These are phyloP conservation scores for Spatula clypeata DNA, from an alignment of 2,797 vertebrate species.

Conservation along the genomic window DNA sequence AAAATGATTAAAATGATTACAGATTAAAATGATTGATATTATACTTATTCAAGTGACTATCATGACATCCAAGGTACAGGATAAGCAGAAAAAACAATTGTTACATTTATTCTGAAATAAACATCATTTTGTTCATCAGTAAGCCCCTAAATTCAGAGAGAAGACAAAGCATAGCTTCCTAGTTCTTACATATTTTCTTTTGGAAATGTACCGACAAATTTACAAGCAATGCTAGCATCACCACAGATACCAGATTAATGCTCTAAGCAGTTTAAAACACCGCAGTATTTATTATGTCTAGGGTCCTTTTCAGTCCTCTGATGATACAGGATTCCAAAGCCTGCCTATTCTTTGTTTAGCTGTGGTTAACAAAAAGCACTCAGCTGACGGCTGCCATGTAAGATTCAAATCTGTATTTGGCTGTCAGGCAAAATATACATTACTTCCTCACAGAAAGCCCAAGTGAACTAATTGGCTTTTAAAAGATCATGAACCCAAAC, in stretches of 20 bases:
- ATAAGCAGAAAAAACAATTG: background rate
- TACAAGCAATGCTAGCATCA: background rate
- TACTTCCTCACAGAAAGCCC: background rate
- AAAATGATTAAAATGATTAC: background rate
- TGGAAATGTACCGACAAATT: background rate
- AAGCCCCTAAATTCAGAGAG: background rate
- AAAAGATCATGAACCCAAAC: background rate
- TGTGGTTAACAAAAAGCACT: background rate
- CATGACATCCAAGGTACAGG: background rate
- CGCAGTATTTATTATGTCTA: background rate
- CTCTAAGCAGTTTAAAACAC: background rate
- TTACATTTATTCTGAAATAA: background rate
- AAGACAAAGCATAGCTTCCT: background rate
- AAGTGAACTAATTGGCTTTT: background rate
- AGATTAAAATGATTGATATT: background rate
- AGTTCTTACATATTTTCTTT: background rate
- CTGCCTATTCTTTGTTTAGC: background rate
- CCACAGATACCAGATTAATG: background rate
- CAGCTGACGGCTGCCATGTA: background rate
- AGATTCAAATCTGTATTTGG: background rate
- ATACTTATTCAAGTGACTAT: background rate
- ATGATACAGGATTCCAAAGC: background rate
- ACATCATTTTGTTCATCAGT: background rate
- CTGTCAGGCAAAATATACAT: background rate
- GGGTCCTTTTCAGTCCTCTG: background rate